Percentiles rank a stretch among this genome's conserved stretches.
Conservation (phyloP, 2,797 vertebrate species). For the Dryobates pubescens region DNA sequence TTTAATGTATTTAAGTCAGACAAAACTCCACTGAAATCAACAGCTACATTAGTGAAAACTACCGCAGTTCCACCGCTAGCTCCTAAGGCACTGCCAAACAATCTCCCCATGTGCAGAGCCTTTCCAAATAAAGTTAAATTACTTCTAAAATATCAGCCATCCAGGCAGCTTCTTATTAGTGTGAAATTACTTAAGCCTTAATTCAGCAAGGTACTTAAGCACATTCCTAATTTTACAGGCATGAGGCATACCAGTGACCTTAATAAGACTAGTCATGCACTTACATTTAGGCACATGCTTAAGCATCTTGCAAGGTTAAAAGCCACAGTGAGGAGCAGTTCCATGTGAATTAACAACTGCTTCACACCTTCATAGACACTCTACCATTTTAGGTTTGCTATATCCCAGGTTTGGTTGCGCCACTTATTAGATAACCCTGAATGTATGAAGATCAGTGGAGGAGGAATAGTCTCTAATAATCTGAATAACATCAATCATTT, state of each 20-base stretch:
- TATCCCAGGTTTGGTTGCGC: not conserved
- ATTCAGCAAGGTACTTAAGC: constrained; percentile 45
- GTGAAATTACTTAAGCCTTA: constrained; percentile 53
- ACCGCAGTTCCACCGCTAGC: not conserved
- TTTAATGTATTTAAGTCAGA: constrained; percentile 11
- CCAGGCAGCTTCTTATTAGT: constrained; percentile 1
- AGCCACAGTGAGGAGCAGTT: not conserved
- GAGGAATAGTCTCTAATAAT: not conserved
- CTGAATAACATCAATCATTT: not conserved
- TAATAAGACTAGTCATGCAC: not conserved
- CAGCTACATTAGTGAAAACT: not conserved
- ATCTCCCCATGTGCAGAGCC: not conserved
- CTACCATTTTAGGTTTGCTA: not conserved
- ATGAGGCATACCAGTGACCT: not conserved
- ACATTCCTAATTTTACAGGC: constrained; percentile 34
- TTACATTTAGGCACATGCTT: not conserved
- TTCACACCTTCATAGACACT: not conserved
- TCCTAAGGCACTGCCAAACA: not conserved
- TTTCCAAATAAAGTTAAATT: constrained; percentile 30
- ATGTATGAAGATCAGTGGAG: not conserved
- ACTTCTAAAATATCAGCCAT: constrained; percentile 33
- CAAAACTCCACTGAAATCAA: constrained; percentile 17
- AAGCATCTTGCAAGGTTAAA: not conserved
- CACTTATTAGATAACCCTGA: not conserved
- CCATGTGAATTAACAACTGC: not conserved